phyloP scores from a whole-genome alignment of 2,797 vertebrate genomes.

The Sebastes hubbsi region DNA sequence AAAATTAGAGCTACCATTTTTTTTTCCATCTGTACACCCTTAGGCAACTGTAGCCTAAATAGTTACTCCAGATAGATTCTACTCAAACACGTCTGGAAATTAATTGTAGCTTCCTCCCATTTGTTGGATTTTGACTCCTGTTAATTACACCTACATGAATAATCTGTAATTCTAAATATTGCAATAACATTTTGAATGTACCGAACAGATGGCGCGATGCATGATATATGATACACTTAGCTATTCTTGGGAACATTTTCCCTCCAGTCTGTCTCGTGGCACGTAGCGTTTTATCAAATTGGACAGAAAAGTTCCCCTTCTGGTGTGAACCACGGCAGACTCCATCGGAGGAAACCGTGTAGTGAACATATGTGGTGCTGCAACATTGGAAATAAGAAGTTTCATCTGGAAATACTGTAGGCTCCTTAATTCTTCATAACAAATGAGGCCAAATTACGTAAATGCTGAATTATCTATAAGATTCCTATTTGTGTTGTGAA shows the following conservation, averaged over 20 bases:
- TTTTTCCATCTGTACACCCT: slow-evolving; percentile 64
- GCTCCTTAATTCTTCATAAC: not conserved
- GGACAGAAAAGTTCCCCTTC: slow-evolving; percentile 73
- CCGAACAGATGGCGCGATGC: slow-evolving; percentile 77
- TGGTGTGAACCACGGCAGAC: slow-evolving; percentile 57
- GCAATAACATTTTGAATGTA: slow-evolving; percentile 83
- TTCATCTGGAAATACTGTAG: slow-evolving; percentile 31
- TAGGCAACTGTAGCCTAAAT: slow-evolving; percentile 70
- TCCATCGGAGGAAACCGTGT: slow-evolving; percentile 32
- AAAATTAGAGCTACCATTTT: slow-evolving; percentile 74
- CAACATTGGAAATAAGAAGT: slow-evolving; percentile 21
- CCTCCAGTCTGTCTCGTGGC: slow-evolving; percentile 76
- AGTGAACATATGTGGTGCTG: slow-evolving; percentile 14
- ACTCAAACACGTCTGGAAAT: slow-evolving; percentile 71
- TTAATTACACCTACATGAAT: slow-evolving; percentile 83
- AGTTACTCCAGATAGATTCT: slow-evolving; percentile 75
- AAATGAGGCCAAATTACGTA: slow-evolving; percentile 19
- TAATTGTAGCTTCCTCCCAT: slow-evolving; percentile 74
- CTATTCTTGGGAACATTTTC: slow-evolving; percentile 84
- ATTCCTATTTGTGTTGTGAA: not conserved
- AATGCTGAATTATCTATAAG: not conserved
- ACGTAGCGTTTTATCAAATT: slow-evolving; percentile 73
- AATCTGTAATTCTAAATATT: slow-evolving; percentile 83
- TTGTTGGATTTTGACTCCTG: slow-evolving; percentile 74
- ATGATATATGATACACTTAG: slow-evolving; percentile 82